These are phyloP conservation scores for Corvus moneduloides DNA, from an alignment of 2,113 vertebrate genomes.

Conservation along the genomic window DNA sequence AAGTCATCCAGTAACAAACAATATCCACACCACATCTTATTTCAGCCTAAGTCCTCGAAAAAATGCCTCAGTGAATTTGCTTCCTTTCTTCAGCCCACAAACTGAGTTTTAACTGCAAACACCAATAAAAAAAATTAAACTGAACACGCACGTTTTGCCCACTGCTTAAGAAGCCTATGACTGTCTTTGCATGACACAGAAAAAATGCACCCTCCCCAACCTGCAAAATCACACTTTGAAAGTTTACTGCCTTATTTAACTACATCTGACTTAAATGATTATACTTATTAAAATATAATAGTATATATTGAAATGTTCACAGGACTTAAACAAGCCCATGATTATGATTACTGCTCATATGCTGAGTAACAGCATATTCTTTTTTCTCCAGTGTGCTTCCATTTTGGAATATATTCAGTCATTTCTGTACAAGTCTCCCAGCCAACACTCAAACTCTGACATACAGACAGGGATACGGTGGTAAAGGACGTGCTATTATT, in stretches of 20 bases:
- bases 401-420: neutral
- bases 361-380: neutral
- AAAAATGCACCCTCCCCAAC: neutral
- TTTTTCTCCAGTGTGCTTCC: neutral
- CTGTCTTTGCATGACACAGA: neutral
- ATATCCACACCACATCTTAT: neutral
- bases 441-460: neutral
- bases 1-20: neutral
- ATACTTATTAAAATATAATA: neutral
- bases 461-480: neutral
- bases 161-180: neutral
- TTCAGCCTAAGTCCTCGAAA: neutral
- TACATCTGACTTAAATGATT: neutral
- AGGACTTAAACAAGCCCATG: neutral
- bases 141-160: neutral
- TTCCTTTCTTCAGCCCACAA: fast-evolving
- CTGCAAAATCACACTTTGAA: neutral
- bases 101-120: neutral
- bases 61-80: neutral
- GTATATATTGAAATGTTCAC: neutral
- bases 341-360: neutral
- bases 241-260: neutral
- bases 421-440: neutral
- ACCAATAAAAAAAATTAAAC: neutral
- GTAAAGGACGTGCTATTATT: neutral